A percentile compares a stretch with the other conserved stretches of the same genome.
Conservation (phyloP, 2,888 invertebrate genomes). For the Trichogramma evanescens region DNA sequence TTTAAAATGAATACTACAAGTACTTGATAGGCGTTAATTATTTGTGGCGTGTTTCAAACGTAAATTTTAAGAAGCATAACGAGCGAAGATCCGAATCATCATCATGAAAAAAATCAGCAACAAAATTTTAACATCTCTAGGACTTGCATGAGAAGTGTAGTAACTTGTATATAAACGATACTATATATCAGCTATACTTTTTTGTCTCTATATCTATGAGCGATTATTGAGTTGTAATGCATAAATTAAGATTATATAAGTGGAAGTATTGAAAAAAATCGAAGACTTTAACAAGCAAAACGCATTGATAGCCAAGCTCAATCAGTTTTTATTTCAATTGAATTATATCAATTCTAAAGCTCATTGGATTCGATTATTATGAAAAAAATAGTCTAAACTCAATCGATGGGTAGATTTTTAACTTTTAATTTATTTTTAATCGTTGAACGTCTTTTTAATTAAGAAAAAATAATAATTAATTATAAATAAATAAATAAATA, state of each 20-base stretch:
- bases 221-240: constrained; percentile 26
- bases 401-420: not conserved
- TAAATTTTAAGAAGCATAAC: not conserved
- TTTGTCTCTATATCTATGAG: constrained; percentile 37
- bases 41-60: constrained; percentile 13
- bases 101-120: constrained; percentile 38
- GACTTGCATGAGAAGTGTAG: constrained; percentile 34
- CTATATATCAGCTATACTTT: constrained; percentile 39
- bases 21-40: constrained; percentile 28
- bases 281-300: constrained; percentile 28
- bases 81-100: constrained; percentile 26
- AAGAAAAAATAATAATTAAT: not conserved
- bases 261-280: constrained; percentile 25
- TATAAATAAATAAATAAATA: not conserved
- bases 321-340: not conserved
- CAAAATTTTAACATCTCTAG: constrained; percentile 43
- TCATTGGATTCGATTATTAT: not conserved
- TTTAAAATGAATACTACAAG: constrained; percentile 19
- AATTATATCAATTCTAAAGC: not conserved
- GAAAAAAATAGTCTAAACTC: not conserved
- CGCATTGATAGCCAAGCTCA: constrained; percentile 28
- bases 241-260: constrained; percentile 26
- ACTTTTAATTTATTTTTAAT: not conserved
- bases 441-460: not conserved
- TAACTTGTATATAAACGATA: constrained; percentile 46